Evolutionary conservation across 2,797 vertebrate species (phyloP).

Genomic region (Oreochromis mossambicus): DNA sequence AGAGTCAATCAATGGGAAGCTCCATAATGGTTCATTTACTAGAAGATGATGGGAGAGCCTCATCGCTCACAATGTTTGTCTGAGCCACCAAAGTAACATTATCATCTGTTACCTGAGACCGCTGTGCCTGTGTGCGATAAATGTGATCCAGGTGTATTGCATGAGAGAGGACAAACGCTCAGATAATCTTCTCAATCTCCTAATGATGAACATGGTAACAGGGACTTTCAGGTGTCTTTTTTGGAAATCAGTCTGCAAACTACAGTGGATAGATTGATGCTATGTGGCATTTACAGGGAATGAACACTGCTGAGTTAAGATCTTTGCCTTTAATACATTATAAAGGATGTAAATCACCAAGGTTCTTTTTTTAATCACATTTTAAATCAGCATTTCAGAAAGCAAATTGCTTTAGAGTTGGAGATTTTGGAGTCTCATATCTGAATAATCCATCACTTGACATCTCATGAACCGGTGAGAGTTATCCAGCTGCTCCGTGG

Average conservation of each 20-base stretch:
- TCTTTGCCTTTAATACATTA: background rate
- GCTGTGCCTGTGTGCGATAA: background rate
- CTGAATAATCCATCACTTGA: background rate
- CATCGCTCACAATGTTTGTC: background rate
- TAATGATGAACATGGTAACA: background rate
- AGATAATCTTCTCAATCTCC: background rate
- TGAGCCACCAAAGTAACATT: background rate
- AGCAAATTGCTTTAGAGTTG: background rate
- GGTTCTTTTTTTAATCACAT: accelerated
- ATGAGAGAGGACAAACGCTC: background rate
- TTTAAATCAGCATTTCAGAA: background rate
- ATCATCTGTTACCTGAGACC: constrained; percentile 12
- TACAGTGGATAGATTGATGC: background rate
- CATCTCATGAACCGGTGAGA: background rate
- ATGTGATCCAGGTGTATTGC: background rate
- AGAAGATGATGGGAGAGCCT: background rate
- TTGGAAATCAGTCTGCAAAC: background rate
- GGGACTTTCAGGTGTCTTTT: background rate
- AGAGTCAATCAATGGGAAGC: constrained; percentile 2
- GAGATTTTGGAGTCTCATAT: background rate
- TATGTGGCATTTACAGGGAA: background rate
- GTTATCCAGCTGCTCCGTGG: background rate
- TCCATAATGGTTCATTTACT: constrained; percentile 36
- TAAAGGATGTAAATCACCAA: background rate
- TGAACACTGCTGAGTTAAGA: background rate